These are phyloP conservation scores for Illadopsis cleaveri DNA, from an alignment of 2,113 vertebrate genomes.

Conservation along the genomic window DNA sequence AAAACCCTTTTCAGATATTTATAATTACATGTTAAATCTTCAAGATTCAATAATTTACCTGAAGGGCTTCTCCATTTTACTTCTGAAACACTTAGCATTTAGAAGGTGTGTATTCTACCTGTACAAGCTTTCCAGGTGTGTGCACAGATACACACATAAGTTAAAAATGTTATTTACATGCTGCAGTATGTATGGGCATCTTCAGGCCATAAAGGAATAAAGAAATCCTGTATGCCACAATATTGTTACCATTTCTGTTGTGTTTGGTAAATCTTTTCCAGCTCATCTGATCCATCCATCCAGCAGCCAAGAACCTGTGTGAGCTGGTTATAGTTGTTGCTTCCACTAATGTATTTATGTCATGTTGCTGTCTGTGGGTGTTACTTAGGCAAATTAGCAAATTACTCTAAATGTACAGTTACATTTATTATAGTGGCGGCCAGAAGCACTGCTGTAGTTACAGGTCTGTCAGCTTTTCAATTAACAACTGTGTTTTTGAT, in stretches of 20 bases:
- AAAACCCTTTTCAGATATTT: neutral
- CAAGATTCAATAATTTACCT: neutral
- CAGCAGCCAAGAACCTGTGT: neutral
- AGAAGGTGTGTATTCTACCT: neutral
- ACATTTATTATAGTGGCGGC: slow-evolving; percentile 44
- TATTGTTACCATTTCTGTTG: neutral
- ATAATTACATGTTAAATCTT: neutral
- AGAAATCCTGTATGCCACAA: neutral
- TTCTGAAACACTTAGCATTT: neutral
- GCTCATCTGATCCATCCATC: slow-evolving; percentile 39
- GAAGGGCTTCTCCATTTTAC: neutral
- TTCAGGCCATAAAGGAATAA: neutral
- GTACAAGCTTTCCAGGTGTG: neutral
- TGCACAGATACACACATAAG: neutral
- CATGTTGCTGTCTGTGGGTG: slow-evolving; percentile 61
- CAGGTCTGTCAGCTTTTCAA: slow-evolving; percentile 43
- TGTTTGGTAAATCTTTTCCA: slow-evolving; percentile 9
- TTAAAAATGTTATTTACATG: neutral
- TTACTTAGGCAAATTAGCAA: slow-evolving; percentile 73
- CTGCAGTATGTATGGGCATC: neutral
- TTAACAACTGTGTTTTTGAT: slow-evolving; percentile 54
- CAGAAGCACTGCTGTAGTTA: slow-evolving; percentile 7
- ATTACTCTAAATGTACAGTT: slow-evolving; percentile 62
- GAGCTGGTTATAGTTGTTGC: slow-evolving; percentile 39
- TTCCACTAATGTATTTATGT: slow-evolving; percentile 51